Evolutionary conservation across 2,888 invertebrate genomes (phyloP).

Genomic region (Catocala fraxini): DNA sequence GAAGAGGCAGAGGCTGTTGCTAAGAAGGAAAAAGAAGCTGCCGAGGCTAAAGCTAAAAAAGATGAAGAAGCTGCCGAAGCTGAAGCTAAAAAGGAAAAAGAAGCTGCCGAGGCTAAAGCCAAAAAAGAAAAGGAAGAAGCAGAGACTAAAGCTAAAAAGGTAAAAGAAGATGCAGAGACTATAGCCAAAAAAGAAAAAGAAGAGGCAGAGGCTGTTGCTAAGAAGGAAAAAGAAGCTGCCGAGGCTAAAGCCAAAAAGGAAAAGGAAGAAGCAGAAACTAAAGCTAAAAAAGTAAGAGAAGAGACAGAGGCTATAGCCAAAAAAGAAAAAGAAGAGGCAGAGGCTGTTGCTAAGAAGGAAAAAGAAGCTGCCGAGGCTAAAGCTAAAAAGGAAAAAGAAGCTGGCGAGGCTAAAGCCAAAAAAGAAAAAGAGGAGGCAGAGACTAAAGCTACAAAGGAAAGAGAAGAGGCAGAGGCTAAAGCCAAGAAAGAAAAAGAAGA

Average conservation of each 20-base stretch:
- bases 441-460: neutral
- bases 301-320: neutral
- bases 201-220: neutral
- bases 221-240: slow-evolving; percentile 20
- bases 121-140: neutral
- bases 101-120: neutral
- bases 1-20: neutral
- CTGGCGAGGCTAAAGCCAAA: neutral
- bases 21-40: slow-evolving; percentile 2
- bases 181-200: neutral
- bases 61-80: neutral
- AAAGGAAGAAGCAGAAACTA: slow-evolving; percentile 17
- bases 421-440: neutral
- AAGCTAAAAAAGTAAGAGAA: slow-evolving; percentile 4
- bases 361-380: neutral
- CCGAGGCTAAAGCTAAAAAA: neutral
- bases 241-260: neutral
- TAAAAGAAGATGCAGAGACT: neutral
- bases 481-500: neutral
- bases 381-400: neutral
- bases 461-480: neutral
- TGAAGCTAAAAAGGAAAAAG: neutral
- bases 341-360: neutral
- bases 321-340: neutral
- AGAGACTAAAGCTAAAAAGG: neutral